These are phyloP conservation scores for Chaetoderma sp. DNA, from an alignment of 2,888 invertebrate genomes.

Conservation along the genomic window DNA sequence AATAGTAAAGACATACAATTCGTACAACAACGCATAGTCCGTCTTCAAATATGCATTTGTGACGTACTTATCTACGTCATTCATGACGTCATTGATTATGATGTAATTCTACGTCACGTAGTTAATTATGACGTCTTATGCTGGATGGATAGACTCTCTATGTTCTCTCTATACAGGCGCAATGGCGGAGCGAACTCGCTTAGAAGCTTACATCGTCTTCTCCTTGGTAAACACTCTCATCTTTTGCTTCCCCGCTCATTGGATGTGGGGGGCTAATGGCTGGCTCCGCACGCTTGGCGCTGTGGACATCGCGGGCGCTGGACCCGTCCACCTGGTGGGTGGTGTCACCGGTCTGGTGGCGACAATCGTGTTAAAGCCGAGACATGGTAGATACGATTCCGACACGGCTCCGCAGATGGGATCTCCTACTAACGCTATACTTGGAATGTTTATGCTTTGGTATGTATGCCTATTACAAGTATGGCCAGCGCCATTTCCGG, in stretches of 20 bases:
- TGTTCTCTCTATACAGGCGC: no score
- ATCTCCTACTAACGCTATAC: slow-evolving; percentile 57
- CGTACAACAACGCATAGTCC: no score
- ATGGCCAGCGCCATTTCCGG: no score
- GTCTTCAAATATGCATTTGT: no score
- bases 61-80: no score
- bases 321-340: slow-evolving; percentile 64
- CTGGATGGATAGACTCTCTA: no score
- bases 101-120: no score
- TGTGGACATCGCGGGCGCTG: slow-evolving; percentile 81
- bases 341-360: slow-evolving; percentile 59
- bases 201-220: slow-evolving; percentile 56
- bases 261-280: slow-evolving; percentile 66
- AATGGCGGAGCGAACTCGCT: slow-evolving; percentile 56
- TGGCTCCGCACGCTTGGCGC: slow-evolving; percentile 86
- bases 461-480: slow-evolving; percentile 33
- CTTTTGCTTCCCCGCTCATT: slow-evolving; percentile 67
- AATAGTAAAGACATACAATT: no score
- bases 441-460: slow-evolving; percentile 64
- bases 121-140: no score
- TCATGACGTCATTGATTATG: no score
- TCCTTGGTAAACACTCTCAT: slow-evolving; percentile 56
- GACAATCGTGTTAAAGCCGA: slow-evolving; percentile 56
- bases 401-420: slow-evolving; percentile 46
- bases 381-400: slow-evolving; percentile 39